Evolutionary conservation across 2,797 vertebrate genomes (phyloP), one percentile per base, ranked within the genome.

Genomic region (Syngnathus acus): DNA sequence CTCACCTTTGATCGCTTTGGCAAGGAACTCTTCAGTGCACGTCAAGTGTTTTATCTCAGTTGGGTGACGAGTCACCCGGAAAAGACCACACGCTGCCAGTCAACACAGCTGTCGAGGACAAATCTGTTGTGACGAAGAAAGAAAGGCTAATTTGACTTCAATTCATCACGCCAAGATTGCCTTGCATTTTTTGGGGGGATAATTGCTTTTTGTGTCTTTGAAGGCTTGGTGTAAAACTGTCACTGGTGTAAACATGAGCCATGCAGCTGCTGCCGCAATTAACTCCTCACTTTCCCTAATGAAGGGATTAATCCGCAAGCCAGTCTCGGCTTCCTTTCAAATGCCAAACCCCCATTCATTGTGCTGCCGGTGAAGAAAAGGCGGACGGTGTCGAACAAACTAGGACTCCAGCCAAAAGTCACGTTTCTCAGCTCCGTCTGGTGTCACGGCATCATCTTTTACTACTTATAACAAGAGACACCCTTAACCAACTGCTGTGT

Each of bases 191-290:
- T 91, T 91, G 26, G 26, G 26, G 26, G 26, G 90, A 91, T 92
- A 91, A 91, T 92, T 91, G 88, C 89, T 83, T 92, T 90, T 90
- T 90, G 43, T 89, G 87, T 87, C 89, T 87, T 90, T 86, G 82
- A 90, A 87, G 84, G 81, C 83, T 83, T 43, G 79, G 75, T 62
- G 82, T 84, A 75, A 83, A 87, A 85, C 78, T 80, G 77, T 82
- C 86, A 82, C 82, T 86, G 72, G 83, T 86, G 86, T 90, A 90
- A 92, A 91, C 89, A 89, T 80, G 72, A 88, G 90, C 86, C 86
- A 87, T 87, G 90, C 91, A 92, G 90, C 91, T 92, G 90, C 90
- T 88, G 88, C 85, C 87, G 89, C 90, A 92, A 92, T 92, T 92
- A 92, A 90, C 89, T 89, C 90, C 90, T 91, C 86, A 87, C 88